Evolutionary conservation across 92 coral and sea anemone genomes (phyloP).

Genomic region (Palythoa caribaeorum): DNA sequence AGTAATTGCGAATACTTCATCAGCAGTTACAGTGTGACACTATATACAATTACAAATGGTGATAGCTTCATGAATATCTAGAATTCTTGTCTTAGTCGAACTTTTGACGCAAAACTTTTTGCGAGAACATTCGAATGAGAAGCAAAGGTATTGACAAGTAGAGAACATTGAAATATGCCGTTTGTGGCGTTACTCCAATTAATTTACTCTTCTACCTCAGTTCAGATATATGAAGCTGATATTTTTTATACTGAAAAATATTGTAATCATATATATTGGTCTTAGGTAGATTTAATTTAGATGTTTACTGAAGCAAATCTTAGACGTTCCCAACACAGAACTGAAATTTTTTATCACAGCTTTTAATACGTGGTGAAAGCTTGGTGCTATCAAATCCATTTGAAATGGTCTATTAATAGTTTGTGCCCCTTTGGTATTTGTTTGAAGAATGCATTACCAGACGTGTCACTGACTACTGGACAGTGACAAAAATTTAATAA

Average conservation of each 20-base stretch:
- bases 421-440: not conserved
- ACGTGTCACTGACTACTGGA: not conserved
- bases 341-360: not conserved
- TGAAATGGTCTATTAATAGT: not conserved
- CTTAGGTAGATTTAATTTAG: too few relatives aligned
- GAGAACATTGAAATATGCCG: not conserved
- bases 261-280: not conserved
- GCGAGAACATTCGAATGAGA: not conserved
- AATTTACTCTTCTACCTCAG: not conserved
- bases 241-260: not conserved
- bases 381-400: not conserved
- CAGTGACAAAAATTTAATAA: not conserved
- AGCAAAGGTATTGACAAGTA: not conserved
- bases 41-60: not conserved
- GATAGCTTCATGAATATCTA: slow-evolving; percentile 2
- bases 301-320: not conserved
- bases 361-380: not conserved
- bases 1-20: slow-evolving; percentile 1
- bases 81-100: not conserved
- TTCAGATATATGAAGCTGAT: not conserved
- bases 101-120: not conserved
- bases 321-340: too few relatives aligned
- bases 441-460: slow-evolving; percentile 9
- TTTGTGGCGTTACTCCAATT: too few relatives aligned
- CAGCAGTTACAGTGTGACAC: slow-evolving; percentile 3